Base-by-base conservation (phyloP, 2,113 vertebrate genomes). In the Rhizomys pruinosus region DNA sequence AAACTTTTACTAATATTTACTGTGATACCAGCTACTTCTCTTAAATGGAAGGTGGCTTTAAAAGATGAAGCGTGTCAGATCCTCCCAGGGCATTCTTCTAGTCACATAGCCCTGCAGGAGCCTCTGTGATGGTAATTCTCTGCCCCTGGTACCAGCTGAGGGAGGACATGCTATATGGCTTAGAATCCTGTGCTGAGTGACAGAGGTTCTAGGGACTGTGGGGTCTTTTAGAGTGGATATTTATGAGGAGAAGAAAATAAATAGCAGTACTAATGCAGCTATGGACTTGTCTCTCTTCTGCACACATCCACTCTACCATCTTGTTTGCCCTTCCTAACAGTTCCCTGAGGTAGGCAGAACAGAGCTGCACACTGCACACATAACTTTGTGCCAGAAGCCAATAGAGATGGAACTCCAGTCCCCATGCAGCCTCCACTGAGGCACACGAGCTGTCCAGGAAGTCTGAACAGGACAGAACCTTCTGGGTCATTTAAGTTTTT, bases 371-470 rank as follows among this genome's bases (percentile, higher is more conserved):
- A 22, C 16, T 89, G 78, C 29, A 44, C 17, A 80, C 73, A 27
- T 27, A 34, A 2, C 57, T 96, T 61, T 20, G 10, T 59, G 9
- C 29, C 66, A 64, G 72, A 76, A 42, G 17, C 2, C 44, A 25
- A 25, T 42, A 5, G 19, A 71, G n/a, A 37, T 57, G 42, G 27
- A 86, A 57, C 27, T 22, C 9, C 10, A 76, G n/a, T 0, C 1
- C n/a, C 13, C 29, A 0, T 4, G 8, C 23, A 2, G 20, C 19
- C 47, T 29, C 7, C 7, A 1, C 6, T 20, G 2, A 12, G 34
- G 16, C 10, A 1, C 3, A 2, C 0, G 9, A 59, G 13, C 1
- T 22, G 37, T 10, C 69, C 13, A 69, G 47, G 74, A 89, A 20
- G 39, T 20, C 52, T 34, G 1, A 6, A 0, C 1, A 29, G 11